phyloP scores from a whole-genome alignment of 2,797 vertebrate species.

The Gallinago stenura region DNA sequence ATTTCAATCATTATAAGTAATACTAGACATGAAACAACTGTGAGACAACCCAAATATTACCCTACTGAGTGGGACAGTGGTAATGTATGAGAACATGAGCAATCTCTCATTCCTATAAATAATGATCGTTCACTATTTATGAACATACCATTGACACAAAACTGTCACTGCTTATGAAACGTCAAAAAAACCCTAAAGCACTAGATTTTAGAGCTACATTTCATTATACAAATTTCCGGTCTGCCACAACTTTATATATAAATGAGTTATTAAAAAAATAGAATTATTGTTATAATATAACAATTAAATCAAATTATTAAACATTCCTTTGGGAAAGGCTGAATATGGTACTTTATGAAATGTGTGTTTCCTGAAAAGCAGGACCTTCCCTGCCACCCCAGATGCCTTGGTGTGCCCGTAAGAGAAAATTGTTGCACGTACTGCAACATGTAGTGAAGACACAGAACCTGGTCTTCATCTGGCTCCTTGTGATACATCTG shows the following conservation, averaged over 20 bases:
- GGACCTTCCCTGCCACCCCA: neutral
- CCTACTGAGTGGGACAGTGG: neutral
- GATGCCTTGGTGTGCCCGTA: neutral
- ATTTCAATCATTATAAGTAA: neutral
- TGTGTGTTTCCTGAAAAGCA: rapidly evolving
- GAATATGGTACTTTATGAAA: neutral
- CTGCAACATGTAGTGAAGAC: neutral
- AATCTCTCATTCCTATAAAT: neutral
- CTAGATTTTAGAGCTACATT: neutral
- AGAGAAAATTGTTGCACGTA: neutral
- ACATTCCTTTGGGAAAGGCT: neutral
- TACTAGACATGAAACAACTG: neutral
- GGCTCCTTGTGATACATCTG: neutral
- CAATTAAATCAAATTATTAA: neutral
- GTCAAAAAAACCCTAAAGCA: neutral
- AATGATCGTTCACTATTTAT: neutral
- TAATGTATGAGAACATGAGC: neutral
- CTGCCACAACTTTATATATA: neutral
- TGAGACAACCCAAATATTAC: neutral
- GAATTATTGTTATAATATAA: neutral
- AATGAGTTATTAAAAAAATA: neutral
- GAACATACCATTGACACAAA: neutral
- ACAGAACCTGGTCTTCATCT: rapidly evolving
- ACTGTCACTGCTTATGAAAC: neutral
- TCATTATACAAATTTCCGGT: neutral